A percentile compares a stretch with the other conserved stretches of the same genome.
Evolutionary conservation across 2,797 vertebrate species (phyloP).

Genomic region (Acrocephalus scirpaceus): DNA sequence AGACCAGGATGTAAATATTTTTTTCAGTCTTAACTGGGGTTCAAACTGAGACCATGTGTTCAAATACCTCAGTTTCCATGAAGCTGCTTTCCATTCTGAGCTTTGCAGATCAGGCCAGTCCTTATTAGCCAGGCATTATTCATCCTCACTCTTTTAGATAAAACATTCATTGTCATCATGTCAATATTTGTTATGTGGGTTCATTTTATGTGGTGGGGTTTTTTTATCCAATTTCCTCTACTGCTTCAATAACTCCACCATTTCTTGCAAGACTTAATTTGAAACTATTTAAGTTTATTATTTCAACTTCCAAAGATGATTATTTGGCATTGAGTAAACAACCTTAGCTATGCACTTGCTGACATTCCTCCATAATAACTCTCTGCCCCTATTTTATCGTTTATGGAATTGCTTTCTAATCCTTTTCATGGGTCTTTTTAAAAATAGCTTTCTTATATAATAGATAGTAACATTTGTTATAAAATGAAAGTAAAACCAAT

Average conservation of each 20-base stretch:
- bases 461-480: slow-evolving; percentile 39
- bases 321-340: slow-evolving; percentile 16
- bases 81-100: neutral
- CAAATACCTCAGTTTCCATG: neutral
- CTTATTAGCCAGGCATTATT: neutral
- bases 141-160: neutral
- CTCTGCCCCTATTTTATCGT: neutral
- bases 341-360: slow-evolving; percentile 17
- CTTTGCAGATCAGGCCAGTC: neutral
- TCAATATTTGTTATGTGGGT: neutral
- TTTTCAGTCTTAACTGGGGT: neutral
- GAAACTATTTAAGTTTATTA: slow-evolving; percentile 29
- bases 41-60: neutral
- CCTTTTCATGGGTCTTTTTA: neutral
- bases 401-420: slow-evolving; percentile 48
- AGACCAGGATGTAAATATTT: neutral
- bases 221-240: neutral
- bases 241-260: neutral
- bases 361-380: neutral
- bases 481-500: slow-evolving; percentile 58
- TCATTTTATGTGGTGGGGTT: neutral
- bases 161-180: neutral
- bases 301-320: slow-evolving; percentile 17
- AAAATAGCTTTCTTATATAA: slow-evolving; percentile 25
- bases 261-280: slow-evolving; percentile 5